Base-by-base conservation (phyloP, 2,797 vertebrate genomes). In the Cheirogaleus major region DNA sequence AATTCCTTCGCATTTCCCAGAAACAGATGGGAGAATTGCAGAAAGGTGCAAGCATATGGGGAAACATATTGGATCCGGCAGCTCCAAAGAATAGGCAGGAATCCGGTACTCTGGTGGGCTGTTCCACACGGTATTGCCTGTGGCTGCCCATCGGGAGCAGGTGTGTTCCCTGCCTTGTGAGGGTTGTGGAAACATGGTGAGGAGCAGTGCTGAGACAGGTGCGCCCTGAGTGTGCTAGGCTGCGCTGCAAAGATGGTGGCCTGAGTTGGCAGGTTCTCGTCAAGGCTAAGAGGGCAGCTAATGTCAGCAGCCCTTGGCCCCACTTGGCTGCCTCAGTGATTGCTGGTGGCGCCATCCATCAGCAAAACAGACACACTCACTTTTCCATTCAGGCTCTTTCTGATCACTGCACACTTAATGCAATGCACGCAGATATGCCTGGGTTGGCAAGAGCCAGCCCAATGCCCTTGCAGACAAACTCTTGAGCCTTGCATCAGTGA, bases 1-100 rank as follows among this genome's bases (percentile, higher is more conserved):
- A 97, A 98, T 97, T 98, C 94, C 96, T 98, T 97, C 96, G 93
- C 97, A 96, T 98, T 98, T 98, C 98, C 98, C 96, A 98, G 97
- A 98, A 98, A 97, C 98, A 99, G 98, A 99, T 98, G 99, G 99
- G 98, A 98, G 98, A 98, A 98, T 96, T 80, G 90, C 90, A 93
- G 81, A 98, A 98, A 98, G 97, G 96, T 97, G 98, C 97, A 96
- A 98, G 96, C 99, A 99, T 99, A 98, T 98, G 99, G 98, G 95
- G 94, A 95, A 98, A 95, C 98, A 99, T 98, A 97, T 97, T 98
- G 98, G 95, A 97, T 96, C 79, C 72, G 63, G 96, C 96, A 98
- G 97, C 95, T 93, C 97, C 87, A 69, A 80, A 18, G 61, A 91
- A 93, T 10, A 0, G 89, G 45, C 70, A 80, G 95, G 91, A 97